Evolutionary conservation across 2,888 invertebrate species (phyloP).

Genomic region (Lepidochrysops patricia): DNA sequence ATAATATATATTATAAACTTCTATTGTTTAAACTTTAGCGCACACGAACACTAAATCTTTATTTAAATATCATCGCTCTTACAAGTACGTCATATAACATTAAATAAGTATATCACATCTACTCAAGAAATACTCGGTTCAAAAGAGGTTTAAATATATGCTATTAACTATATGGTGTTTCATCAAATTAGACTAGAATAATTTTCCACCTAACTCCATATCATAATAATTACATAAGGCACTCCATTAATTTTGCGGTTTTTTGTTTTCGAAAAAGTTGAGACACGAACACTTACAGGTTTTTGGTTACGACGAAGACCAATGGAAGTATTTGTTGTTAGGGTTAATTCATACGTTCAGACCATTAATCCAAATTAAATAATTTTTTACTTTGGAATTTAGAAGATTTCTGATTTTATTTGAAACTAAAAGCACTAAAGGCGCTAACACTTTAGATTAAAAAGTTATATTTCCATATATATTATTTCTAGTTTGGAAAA

Average conservation of each 20-base stretch:
- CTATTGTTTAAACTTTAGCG: slow-evolving; percentile 34
- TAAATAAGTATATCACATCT: slow-evolving; percentile 54
- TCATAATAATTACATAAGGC: slow-evolving; percentile 74
- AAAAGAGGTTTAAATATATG: slow-evolving; percentile 54
- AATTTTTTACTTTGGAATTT: neutral
- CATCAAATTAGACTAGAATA: slow-evolving; percentile 73
- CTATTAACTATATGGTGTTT: slow-evolving; percentile 71
- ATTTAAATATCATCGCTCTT: slow-evolving; percentile 27
- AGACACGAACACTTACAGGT: slow-evolving; percentile 47
- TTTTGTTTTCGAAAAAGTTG: slow-evolving; percentile 61
- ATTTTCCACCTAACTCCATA: slow-evolving; percentile 71
- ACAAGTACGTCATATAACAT: slow-evolving; percentile 40
- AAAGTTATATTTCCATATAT: neutral
- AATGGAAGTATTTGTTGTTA: slow-evolving; percentile 53
- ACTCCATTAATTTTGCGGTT: slow-evolving; percentile 72
- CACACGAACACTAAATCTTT: slow-evolving; percentile 38
- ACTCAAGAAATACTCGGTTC: slow-evolving; percentile 55
- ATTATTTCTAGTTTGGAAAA: slow-evolving; percentile 8
- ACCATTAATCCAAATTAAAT: neutral
- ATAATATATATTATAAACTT: slow-evolving; percentile 30
- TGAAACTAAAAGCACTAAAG: neutral
- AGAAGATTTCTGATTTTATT: neutral
- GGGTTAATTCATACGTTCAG: neutral
- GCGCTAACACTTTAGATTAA: neutral
- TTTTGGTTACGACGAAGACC: slow-evolving; percentile 61